Conservation (phyloP, 1,140 invertebrate genomes). For the Calliphora vicina region DNA sequence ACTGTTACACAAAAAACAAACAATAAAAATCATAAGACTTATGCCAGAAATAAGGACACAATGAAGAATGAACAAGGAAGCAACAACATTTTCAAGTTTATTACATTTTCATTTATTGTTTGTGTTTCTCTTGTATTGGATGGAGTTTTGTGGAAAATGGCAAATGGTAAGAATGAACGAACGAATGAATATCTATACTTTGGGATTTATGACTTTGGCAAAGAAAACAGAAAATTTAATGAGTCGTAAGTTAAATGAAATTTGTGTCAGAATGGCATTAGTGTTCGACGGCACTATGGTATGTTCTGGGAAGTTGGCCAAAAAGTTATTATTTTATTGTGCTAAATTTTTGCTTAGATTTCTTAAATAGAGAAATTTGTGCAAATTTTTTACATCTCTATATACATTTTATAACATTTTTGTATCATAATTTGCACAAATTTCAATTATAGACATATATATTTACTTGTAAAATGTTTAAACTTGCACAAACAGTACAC, state of each 20-base stretch:
- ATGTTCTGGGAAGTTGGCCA: no score
- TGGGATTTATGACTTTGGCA: slow-evolving; percentile 9
- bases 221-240: slow-evolving; percentile 14
- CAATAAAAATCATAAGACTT: not conserved
- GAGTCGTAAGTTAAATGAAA: slow-evolving; percentile 7
- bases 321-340: no score
- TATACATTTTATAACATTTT: no score
- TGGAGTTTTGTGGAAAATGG: not conserved
- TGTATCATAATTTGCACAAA: no score
- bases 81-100: not conserved
- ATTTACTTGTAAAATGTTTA: no score
- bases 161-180: not conserved
- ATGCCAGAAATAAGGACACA: not conserved
- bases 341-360: no score
- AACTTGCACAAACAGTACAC: no score
- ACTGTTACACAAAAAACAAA: not conserved
- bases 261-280: not conserved
- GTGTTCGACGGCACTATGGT: no score
- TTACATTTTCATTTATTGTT: not conserved
- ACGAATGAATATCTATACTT: not conserved
- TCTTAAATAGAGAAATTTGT: no score
- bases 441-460: no score
- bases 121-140: not conserved
- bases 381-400: no score
- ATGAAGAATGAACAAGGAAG: not conserved